These are phyloP conservation scores for Nebria salina DNA, from an alignment of 2,888 invertebrate genomes.

Conservation along the genomic window DNA sequence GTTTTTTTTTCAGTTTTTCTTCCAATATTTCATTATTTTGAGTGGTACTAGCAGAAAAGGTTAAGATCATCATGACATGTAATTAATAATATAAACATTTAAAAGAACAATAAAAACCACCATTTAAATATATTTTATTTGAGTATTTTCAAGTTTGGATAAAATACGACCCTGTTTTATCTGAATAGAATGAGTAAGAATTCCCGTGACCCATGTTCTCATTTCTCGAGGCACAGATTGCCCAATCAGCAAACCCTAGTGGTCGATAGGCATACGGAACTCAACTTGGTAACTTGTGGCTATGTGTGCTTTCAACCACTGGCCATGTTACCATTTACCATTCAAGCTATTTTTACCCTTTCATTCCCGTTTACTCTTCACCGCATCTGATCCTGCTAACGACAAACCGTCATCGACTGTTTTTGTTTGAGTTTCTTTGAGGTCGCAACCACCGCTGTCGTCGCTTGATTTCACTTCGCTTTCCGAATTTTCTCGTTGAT, in stretches of 20 bases:
- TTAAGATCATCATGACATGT: too few relatives aligned
- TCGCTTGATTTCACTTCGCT: slow-evolving; percentile 28
- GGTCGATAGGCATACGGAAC: slow-evolving; percentile 31
- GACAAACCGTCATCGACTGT: slow-evolving; percentile 21
- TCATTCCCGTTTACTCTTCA: neutral
- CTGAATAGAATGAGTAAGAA: slow-evolving; percentile 30
- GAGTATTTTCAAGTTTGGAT: neutral
- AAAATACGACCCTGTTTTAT: neutral
- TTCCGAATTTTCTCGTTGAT: slow-evolving; percentile 34
- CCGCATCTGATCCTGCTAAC: neutral
- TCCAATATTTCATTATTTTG: too few relatives aligned
- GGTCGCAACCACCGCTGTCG: slow-evolving; percentile 5
- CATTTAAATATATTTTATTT: too few relatives aligned
- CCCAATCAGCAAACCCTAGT: slow-evolving; percentile 48
- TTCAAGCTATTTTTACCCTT: neutral
- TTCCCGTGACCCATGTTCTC: slow-evolving; percentile 25
- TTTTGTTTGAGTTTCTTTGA: slow-evolving; percentile 44
- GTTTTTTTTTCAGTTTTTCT: too few relatives aligned
- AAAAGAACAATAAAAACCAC: too few relatives aligned
- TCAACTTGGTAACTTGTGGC: slow-evolving; percentile 36
- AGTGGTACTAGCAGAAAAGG: too few relatives aligned
- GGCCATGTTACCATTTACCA: neutral
- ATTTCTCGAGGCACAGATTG: slow-evolving; percentile 38
- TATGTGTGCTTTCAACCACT: slow-evolving; percentile 1
- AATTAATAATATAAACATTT: too few relatives aligned